Percentiles rank a stretch among this genome's conserved stretches.
These are phyloP conservation scores for Sakesphorus luctuosus DNA, from an alignment of 2,113 vertebrate genomes.

Conservation along the genomic window DNA sequence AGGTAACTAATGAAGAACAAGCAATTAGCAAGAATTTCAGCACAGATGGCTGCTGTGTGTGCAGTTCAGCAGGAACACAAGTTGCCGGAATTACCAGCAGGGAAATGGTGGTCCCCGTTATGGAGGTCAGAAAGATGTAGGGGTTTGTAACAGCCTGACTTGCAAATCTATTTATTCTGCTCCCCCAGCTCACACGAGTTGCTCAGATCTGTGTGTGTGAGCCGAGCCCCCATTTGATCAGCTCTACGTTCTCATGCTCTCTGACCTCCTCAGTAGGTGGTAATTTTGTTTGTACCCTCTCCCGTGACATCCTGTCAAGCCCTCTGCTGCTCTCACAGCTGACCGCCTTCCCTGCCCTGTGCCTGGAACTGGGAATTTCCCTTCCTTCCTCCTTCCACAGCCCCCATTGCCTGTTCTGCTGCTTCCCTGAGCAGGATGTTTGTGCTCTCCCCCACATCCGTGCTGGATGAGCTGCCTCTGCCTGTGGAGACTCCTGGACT, in stretches of 20 bases:
- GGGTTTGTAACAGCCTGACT: neutral
- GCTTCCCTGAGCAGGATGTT: neutral
- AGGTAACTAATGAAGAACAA: neutral
- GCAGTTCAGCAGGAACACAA: neutral
- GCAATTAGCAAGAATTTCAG: neutral
- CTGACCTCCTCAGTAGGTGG: conserved; percentile 22
- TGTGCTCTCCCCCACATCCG: neutral
- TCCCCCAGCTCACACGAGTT: neutral
- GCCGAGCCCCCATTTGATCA: neutral
- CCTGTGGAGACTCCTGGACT: neutral
- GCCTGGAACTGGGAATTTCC: conserved; percentile 17
- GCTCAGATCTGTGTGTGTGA: neutral
- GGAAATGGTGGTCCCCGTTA: neutral
- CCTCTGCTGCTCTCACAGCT: neutral
- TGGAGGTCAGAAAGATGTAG: fast-evolving
- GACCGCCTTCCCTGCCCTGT: neutral
- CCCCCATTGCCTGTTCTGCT: neutral
- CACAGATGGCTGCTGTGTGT: neutral
- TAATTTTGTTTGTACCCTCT: neutral
- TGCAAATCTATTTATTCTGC: neutral
- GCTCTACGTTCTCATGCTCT: neutral
- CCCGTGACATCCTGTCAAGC: conserved; percentile 4
- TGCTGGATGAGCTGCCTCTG: neutral
- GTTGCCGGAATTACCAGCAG: neutral
- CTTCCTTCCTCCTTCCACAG: conserved; percentile 18